Percentiles rank a stretch among this genome's conserved stretches.
phyloP scores from a whole-genome alignment of 2,888 invertebrate species.

The Calameuta idolon region DNA sequence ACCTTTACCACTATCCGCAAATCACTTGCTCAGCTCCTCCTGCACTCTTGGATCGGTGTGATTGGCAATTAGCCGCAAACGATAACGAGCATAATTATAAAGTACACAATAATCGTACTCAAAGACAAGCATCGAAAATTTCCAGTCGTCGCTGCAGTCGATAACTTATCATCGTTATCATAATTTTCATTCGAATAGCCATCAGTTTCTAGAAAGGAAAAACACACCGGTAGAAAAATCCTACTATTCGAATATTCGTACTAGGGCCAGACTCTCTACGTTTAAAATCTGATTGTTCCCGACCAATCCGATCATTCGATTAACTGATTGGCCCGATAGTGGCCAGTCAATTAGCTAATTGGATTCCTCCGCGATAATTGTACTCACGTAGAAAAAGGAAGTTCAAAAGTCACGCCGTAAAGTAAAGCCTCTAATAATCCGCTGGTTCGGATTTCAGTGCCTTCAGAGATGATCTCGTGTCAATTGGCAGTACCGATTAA shows the following conservation, averaged over 20 bases:
- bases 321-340: slow-evolving; percentile 4
- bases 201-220: neutral
- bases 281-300: neutral
- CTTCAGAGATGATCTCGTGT: neutral
- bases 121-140: neutral
- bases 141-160: neutral
- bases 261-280: neutral
- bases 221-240: neutral
- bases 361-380: neutral
- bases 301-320: neutral
- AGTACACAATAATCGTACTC: neutral
- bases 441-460: neutral
- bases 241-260: neutral
- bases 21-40: neutral
- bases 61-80: neutral
- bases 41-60: neutral
- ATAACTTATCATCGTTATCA: neutral
- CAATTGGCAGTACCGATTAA: neutral
- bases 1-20: neutral
- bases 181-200: neutral
- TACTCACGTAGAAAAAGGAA: neutral
- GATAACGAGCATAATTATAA: neutral
- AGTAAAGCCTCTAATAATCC: neutral
- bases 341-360: slow-evolving; percentile 9
- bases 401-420: neutral